A percentile compares a stretch with the other conserved stretches of the same genome.
phyloP scores from a whole-genome alignment of 37 sponge, comb jelly and placozoan genomes.

The Chondrilla cf. caribensis region DNA sequence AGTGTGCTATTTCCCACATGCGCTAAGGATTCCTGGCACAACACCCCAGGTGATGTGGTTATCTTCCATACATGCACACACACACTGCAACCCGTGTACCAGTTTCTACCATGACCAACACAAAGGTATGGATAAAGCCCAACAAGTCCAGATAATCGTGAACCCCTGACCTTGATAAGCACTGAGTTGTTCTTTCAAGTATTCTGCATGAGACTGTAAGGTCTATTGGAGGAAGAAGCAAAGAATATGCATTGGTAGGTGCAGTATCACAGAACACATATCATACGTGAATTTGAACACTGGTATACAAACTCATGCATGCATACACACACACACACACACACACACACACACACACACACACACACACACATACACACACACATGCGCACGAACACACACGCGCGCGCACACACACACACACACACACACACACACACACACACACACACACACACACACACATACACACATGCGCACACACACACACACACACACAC shows the following conservation, averaged over 20 bases:
- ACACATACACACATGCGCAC: not conserved
- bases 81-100: slow-evolving; percentile 12
- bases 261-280: slow-evolving; percentile 19
- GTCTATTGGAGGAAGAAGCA: slow-evolving; percentile 47
- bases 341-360: not conserved
- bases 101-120: not conserved
- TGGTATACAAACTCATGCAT: not conserved
- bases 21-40: no score
- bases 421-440: not conserved
- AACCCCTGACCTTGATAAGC: slow-evolving; percentile 70
- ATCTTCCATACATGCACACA: slow-evolving; percentile 24
- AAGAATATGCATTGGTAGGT: slow-evolving; percentile 16
- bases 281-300: not conserved
- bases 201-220: slow-evolving; percentile 55
- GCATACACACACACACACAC: not conserved
- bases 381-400: not conserved
- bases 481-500: not conserved
- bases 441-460: not conserved
- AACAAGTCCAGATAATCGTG: not conserved
- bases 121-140: not conserved
- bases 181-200: slow-evolving; percentile 65
- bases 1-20: no score
- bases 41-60: no score
- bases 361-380: not conserved
- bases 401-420: not conserved